These are phyloP conservation scores for Cheilosia urbana DNA, from an alignment of 2,888 invertebrate species.

Conservation along the genomic window DNA sequence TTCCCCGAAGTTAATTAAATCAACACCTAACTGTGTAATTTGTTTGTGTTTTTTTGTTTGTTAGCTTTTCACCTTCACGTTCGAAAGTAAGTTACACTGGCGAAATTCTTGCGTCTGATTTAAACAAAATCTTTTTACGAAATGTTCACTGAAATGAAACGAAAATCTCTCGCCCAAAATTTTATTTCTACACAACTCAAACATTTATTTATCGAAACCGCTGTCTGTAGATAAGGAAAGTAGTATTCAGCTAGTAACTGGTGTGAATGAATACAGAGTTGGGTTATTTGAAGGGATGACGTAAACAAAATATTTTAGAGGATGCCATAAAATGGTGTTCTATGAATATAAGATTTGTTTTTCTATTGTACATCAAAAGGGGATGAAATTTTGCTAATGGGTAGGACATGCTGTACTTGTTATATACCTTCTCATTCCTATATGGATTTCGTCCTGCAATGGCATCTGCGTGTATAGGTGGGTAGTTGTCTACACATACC, in stretches of 20 bases:
- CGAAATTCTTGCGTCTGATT: conserved; percentile 80
- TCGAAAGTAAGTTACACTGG: conserved; percentile 68
- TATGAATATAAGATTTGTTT: conserved; percentile 77
- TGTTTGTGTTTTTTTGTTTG: conserved; percentile 23
- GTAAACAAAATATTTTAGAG: conserved; percentile 76
- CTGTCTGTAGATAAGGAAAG: conserved; percentile 80
- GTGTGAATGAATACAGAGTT: conserved; percentile 77
- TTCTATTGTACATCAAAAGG: conserved; percentile 77
- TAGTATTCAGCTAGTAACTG: conserved; percentile 76
- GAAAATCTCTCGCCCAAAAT: conserved; percentile 84
- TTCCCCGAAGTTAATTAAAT: conserved; percentile 21
- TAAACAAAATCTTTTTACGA: conserved; percentile 83
- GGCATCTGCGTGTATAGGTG: conserved; percentile 71
- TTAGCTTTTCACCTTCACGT: conserved; percentile 40
- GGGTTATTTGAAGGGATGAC: conserved; percentile 76
- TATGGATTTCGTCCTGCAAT: conserved; percentile 67
- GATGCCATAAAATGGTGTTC: conserved; percentile 76
- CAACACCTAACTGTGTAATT: conserved; percentile 23
- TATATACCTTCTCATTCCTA: conserved; percentile 73
- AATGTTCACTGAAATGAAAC: conserved; percentile 83
- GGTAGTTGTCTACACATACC: conserved; percentile 68
- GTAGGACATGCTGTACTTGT: conserved; percentile 75
- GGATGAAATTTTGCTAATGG: conserved; percentile 76
- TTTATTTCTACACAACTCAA: conserved; percentile 84
- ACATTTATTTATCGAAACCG: conserved; percentile 84